A percentile compares a stretch with the other conserved stretches of the same genome.
These are phyloP conservation scores for Nasonia giraulti DNA, from an alignment of 1,140 invertebrate genomes.

Conservation along the genomic window DNA sequence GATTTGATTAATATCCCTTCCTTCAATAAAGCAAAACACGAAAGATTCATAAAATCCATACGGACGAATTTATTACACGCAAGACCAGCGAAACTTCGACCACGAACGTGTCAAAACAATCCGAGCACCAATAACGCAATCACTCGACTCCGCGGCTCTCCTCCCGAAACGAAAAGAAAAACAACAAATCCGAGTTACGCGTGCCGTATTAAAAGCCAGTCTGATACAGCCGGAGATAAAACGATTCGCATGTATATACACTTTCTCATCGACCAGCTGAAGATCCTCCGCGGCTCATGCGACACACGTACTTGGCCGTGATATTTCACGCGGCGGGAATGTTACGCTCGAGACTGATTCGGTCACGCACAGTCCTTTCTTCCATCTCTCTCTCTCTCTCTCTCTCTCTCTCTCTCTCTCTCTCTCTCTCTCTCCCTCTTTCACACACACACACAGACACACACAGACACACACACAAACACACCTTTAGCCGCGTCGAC, in stretches of 20 bases:
- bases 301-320: constrained; percentile 31
- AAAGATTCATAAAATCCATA: too few species aligned
- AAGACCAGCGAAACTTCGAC: too few species aligned
- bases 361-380: background rate
- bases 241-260: background rate
- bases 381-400: background rate
- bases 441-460: background rate
- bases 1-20: too few species aligned
- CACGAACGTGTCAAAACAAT: background rate
- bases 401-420: too few species aligned
- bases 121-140: background rate
- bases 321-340: constrained; percentile 33
- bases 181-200: background rate
- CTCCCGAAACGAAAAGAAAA: background rate
- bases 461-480: too few species aligned
- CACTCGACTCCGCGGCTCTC: background rate
- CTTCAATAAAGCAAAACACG: too few species aligned
- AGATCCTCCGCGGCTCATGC: background rate
- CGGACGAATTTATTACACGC: too few species aligned
- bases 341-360: constrained; percentile 3
- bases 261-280: background rate
- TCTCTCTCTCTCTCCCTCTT: too few species aligned
- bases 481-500: background rate
- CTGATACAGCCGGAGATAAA: background rate
- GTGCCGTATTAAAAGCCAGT: background rate